phyloP scores from a whole-genome alignment of 2,113 vertebrate genomes.

The Chitala chitala region DNA sequence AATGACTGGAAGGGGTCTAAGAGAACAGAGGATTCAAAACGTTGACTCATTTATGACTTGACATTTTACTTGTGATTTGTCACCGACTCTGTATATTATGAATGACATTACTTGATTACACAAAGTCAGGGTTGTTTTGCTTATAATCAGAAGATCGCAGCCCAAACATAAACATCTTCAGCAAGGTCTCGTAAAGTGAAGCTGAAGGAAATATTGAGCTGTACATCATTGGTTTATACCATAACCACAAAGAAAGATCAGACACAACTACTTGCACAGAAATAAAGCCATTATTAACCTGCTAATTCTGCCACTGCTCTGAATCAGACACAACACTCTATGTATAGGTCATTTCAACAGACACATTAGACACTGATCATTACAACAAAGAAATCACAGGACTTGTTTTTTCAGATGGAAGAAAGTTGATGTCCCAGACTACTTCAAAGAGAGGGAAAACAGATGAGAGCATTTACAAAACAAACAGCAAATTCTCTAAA shows the following conservation, averaged over 20 bases:
- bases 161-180: not conserved
- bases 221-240: too few relatives aligned
- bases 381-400: too few relatives aligned
- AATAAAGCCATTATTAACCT: not conserved
- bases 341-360: too few relatives aligned
- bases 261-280: too few relatives aligned
- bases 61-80: constrained; percentile 21
- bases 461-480: not conserved
- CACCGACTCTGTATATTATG: not conserved
- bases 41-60: constrained; percentile 15
- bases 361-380: too few relatives aligned
- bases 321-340: too few relatives aligned
- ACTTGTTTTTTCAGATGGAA: not conserved
- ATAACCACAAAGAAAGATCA: too few relatives aligned
- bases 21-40: not conserved
- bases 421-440: not conserved
- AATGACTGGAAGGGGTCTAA: not conserved
- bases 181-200: too few relatives aligned
- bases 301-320: not conserved
- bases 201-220: too few relatives aligned
- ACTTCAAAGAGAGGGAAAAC: constrained; percentile 5
- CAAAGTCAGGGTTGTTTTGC: constrained; percentile 5
- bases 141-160: not conserved
- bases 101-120: constrained; percentile 23
- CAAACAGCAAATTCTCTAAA: not conserved